phyloP scores from a whole-genome alignment of 2,797 vertebrate genomes.

The Coracias cyanogaster region DNA sequence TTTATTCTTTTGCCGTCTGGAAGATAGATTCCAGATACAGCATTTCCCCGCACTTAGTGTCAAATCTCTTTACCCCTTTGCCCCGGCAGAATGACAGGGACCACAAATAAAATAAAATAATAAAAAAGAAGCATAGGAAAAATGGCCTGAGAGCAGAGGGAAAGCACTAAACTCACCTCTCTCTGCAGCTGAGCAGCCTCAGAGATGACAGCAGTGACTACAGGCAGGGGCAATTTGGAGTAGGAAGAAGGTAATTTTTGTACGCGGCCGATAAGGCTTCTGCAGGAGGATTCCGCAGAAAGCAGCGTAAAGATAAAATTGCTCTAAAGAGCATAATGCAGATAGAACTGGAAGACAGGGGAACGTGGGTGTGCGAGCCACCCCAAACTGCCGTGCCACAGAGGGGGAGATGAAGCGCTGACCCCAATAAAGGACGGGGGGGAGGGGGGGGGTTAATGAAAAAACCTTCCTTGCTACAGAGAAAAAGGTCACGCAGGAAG shows the following conservation, averaged over 20 bases:
- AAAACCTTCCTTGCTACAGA: neutral
- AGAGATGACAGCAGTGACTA: neutral
- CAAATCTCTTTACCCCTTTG: slow-evolving; percentile 86
- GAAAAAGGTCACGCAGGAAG: neutral
- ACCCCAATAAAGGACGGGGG: neutral
- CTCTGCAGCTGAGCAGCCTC: neutral
- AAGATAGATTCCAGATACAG: slow-evolving; percentile 87
- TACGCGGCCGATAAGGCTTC: neutral
- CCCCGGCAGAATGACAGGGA: slow-evolving; percentile 81
- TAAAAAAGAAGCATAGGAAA: slow-evolving; percentile 75
- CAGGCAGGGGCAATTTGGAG: neutral
- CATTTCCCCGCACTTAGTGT: slow-evolving; percentile 83
- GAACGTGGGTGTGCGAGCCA: neutral
- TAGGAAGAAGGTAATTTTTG: neutral
- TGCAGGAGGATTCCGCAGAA: neutral
- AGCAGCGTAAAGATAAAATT: neutral
- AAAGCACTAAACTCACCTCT: slow-evolving; percentile 52
- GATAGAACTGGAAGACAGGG: accelerated
- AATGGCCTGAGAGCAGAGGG: slow-evolving; percentile 68
- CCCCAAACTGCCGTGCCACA: neutral
- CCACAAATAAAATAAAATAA: slow-evolving; percentile 85
- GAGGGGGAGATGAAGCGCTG: neutral
- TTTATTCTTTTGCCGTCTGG: slow-evolving; percentile 84
- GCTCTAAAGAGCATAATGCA: neutral
- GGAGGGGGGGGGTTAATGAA: neutral